Percentiles rank a stretch among this genome's conserved stretches.
Conservation (phyloP, 2,797 vertebrate genomes). For the Schizothorax lantsangensis region DNA sequence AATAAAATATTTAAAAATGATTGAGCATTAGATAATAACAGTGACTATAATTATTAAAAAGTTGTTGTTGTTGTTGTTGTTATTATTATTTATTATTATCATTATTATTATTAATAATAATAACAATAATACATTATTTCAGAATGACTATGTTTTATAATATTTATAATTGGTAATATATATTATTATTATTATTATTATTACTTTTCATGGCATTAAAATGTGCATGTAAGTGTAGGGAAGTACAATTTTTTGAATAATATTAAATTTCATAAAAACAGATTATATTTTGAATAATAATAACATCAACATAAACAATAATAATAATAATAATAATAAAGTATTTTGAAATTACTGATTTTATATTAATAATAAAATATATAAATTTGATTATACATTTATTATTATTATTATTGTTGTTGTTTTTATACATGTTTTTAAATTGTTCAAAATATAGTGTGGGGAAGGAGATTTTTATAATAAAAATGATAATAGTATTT, state of each 20-base stretch:
- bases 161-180: no score
- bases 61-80: fast-evolving
- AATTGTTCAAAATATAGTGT: background rate
- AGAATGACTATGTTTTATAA: no score
- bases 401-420: no score
- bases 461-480: background rate
- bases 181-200: background rate
- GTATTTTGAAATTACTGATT: no score
- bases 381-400: no score
- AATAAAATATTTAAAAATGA: background rate
- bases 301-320: background rate
- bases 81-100: no score
- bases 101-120: background rate
- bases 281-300: background rate
- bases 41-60: background rate
- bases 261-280: background rate
- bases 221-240: background rate
- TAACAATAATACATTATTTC: no score
- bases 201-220: background rate
- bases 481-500: background rate
- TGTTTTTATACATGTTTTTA: background rate
- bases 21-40: background rate
- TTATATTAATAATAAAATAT: no score
- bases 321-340: background rate
- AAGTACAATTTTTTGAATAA: background rate